Conservation (phyloP, 2,888 invertebrate species). For the Epinotia brunnichana region DNA sequence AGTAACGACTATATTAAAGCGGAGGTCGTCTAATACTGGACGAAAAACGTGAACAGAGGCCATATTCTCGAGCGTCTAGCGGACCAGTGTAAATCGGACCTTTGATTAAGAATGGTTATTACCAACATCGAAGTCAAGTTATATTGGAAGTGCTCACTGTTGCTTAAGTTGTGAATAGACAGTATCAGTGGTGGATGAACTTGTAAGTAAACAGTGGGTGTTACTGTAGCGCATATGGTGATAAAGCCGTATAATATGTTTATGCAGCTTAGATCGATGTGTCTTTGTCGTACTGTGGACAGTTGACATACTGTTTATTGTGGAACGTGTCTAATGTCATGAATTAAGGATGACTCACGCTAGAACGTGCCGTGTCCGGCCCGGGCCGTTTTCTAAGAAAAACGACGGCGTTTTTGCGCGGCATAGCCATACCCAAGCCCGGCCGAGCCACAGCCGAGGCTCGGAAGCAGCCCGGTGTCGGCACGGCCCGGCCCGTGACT, state of each 20-base stretch:
- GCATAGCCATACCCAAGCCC: no score
- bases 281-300: constrained; percentile 6
- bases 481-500: no score
- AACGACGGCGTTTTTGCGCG: no score
- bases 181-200: constrained; percentile 19
- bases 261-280: background rate
- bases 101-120: background rate
- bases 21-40: background rate
- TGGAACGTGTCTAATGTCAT: constrained; percentile 6
- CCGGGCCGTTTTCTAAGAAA: no score
- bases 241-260: constrained; percentile 2
- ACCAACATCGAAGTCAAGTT: background rate
- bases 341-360: no score
- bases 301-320: constrained; percentile 11
- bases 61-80: background rate
- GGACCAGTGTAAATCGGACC: background rate
- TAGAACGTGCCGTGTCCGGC: no score
- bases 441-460: no score
- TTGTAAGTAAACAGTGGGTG: constrained; percentile 30
- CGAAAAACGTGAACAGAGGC: background rate
- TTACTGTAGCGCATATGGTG: background rate
- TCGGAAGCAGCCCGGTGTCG: no score
- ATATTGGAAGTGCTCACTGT: background rate
- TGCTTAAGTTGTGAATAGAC: background rate
- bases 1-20: background rate